Base-by-base conservation (phyloP, 2,113 vertebrate genomes). In the Orycteropus afer region DNA sequence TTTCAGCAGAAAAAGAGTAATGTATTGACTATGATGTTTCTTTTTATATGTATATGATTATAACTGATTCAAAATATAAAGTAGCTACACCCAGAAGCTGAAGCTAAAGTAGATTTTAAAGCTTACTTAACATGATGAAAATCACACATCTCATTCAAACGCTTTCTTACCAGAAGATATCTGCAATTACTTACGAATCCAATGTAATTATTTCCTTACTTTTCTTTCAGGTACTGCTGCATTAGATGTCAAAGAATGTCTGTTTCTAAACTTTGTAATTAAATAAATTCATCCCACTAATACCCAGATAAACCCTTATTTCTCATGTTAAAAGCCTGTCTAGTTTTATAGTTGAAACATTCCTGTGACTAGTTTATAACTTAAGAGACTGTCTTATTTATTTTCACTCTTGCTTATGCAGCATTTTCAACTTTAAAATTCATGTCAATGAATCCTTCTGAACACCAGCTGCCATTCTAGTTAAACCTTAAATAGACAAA, bases 401-500 rank as follows among this genome's bases (percentile, higher is more conserved):
- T 86, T 95, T 93, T 91, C 73, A 89, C 69, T 86, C 78, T 80
- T 84, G 96, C 95, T 95, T 93, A 92, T 93, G 91, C 59, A 96
- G 96, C 95, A 95, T 95, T 93, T 95, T 97, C 88, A 94, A 92
- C 89, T 92, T 91, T 96, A 86, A 96, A 95, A 96, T 93, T 95
- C 90, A 95, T 91, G 86, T 97, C 96, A 97, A 92, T 94, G 96
- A 87, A 91, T 93, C 86, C 61, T 94, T 93, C 76, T 34, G 45
- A 94, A 89, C 73, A 65, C 91, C 95, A 95, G 96, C 94, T 95
- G 96, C 91, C 91, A 74, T 86, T 63, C 55, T 85, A 83, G 88
- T 89, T 95, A 89, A 86, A 91, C 94, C 94, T 93, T 96, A 96
- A 96, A 96, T 93, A 97, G 91, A 95, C 88, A 96, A 96, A 94